Evolutionary conservation across 2,888 invertebrate species (phyloP).

Genomic region (Osmoderma eremita): DNA sequence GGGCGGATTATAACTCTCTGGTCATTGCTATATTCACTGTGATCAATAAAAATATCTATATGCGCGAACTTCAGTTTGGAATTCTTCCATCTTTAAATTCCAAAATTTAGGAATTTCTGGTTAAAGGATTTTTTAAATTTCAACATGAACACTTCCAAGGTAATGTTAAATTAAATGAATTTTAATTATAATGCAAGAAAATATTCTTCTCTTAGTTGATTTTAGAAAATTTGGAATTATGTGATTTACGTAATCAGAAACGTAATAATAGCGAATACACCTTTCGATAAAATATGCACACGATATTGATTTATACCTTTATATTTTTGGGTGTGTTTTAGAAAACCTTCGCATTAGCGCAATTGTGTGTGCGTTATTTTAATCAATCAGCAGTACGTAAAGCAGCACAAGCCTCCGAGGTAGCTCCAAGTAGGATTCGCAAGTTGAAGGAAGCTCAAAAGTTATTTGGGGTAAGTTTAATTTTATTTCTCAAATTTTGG

Average conservation of each 20-base stretch:
- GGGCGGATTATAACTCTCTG: no score
- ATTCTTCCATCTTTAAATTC: slow-evolving; percentile 41
- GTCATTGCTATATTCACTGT: slow-evolving; percentile 19
- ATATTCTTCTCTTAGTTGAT: slow-evolving; percentile 20
- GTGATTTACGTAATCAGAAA: slow-evolving; percentile 38
- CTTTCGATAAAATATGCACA: neutral
- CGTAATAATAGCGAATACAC: neutral
- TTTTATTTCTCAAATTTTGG: neutral
- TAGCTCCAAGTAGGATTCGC: slow-evolving; percentile 21
- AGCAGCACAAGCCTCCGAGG: slow-evolving; percentile 29
- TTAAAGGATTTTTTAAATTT: neutral
- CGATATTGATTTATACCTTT: slow-evolving; percentile 6
- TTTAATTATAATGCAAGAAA: neutral
- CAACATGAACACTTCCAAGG: slow-evolving; percentile 37
- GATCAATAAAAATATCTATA: slow-evolving; percentile 22
- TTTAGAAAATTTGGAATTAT: slow-evolving; percentile 8
- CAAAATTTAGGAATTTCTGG: slow-evolving; percentile 26
- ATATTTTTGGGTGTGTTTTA: slow-evolving; percentile 22
- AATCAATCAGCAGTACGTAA: slow-evolving; percentile 34
- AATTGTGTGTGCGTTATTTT: slow-evolving; percentile 38
- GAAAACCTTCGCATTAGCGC: slow-evolving; percentile 39
- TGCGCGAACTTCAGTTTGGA: slow-evolving; percentile 39
- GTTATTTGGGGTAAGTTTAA: slow-evolving; percentile 34
- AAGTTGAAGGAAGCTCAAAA: slow-evolving; percentile 34
- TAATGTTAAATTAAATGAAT: slow-evolving; percentile 20